Percentiles rank a stretch among this genome's conserved stretches.
Evolutionary conservation across 2,797 vertebrate genomes (phyloP).

Genomic region (Microctenopoma lineatum): DNA sequence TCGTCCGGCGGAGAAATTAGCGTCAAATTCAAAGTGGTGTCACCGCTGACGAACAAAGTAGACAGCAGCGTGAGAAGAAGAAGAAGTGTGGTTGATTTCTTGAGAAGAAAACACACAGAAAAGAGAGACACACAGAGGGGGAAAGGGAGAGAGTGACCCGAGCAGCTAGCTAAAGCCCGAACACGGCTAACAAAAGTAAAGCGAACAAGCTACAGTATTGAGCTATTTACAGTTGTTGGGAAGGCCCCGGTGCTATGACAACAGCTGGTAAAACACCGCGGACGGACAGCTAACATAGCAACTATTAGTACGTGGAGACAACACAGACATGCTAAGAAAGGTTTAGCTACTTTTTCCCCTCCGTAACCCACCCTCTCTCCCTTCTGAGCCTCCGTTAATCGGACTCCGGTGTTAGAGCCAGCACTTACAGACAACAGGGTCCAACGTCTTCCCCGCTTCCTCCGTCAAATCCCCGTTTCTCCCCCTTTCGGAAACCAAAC

Average conservation of each 20-base stretch:
- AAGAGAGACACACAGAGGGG: constrained; percentile 17
- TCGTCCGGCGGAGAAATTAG: no score
- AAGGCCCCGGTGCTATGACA: constrained; percentile 84
- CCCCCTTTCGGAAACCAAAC: constrained; percentile 59
- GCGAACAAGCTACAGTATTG: constrained; percentile 67
- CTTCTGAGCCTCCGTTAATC: constrained; percentile 77
- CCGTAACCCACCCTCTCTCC: constrained; percentile 74
- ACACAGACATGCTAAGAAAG: constrained; percentile 79
- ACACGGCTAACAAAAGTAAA: constrained; percentile 83
- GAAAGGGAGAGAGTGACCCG: constrained; percentile 69
- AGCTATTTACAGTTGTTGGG: constrained; percentile 76
- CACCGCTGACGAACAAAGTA: no score
- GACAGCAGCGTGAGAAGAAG: no score
- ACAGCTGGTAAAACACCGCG: constrained; percentile 75
- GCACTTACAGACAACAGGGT: constrained; percentile 86
- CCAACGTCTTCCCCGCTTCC: constrained; percentile 79
- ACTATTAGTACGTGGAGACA: constrained; percentile 72
- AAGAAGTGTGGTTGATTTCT: no score
- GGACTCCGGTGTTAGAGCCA: constrained; percentile 78
- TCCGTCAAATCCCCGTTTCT: constrained; percentile 67
- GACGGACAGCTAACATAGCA: constrained; percentile 72
- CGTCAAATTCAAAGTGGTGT: no score
- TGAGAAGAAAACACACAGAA: no score
- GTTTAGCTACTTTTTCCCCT: constrained; percentile 83
- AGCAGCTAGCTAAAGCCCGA: constrained; percentile 80